These are phyloP conservation scores for Tiliacea citrago DNA, from an alignment of 2,888 invertebrate species.

Conservation along the genomic window DNA sequence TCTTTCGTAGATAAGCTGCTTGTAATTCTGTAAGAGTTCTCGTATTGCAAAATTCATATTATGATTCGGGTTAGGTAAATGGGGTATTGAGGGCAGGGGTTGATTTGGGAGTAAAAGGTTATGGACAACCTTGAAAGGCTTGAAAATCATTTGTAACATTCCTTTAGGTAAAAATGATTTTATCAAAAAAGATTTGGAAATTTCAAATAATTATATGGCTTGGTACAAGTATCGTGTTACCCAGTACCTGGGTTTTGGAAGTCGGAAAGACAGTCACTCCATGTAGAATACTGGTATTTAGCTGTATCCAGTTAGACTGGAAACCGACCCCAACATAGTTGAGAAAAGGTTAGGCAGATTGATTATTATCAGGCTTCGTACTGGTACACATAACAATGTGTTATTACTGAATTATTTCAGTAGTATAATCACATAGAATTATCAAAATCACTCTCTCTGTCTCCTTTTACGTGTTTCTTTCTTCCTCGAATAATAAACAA, in stretches of 20 bases:
- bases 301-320: too few relatives aligned
- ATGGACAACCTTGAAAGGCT: conserved; percentile 16
- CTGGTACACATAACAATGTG: too few relatives aligned
- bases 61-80: conserved; percentile 33
- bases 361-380: too few relatives aligned
- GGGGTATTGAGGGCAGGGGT: conserved; percentile 26
- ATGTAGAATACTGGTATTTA: too few relatives aligned
- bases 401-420: too few relatives aligned
- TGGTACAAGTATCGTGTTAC: neutral
- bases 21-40: conserved; percentile 66
- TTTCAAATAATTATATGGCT: neutral
- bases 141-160: conserved; percentile 11
- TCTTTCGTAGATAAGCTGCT: conserved; percentile 72
- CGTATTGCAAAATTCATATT: conserved; percentile 64
- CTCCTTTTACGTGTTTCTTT: conserved; percentile 6
- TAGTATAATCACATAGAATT: neutral
- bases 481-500: conserved; percentile 41
- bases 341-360: too few relatives aligned
- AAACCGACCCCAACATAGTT: too few relatives aligned
- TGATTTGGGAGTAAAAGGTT: conserved; percentile 22
- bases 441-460: conserved; percentile 1
- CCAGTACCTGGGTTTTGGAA: too few relatives aligned
- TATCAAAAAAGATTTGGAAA: neutral
- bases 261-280: too few relatives aligned
- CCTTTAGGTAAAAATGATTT: too few relatives aligned